Evolutionary conservation across 2,888 invertebrate genomes (phyloP), one percentile per base, ranked within the genome.

Genomic region (Hofmannophila pseudospretella): DNA sequence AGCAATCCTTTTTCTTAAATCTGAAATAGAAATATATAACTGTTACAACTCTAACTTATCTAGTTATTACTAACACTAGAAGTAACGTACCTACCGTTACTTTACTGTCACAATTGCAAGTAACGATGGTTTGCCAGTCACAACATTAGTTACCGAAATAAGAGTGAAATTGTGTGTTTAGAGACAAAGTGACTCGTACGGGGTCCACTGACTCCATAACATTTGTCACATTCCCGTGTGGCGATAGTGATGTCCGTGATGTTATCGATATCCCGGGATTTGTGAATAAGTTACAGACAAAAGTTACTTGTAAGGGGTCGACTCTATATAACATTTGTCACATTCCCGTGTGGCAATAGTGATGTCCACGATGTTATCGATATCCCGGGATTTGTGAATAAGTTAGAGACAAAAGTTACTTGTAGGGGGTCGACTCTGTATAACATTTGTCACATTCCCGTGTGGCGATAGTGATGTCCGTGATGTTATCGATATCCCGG

Each of bases 111-210:
- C n/a, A n/a, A n/a, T n/a, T n/a, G n/a, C n/a, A n/a, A n/a, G n/a
- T n/a, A n/a, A n/a, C n/a, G n/a, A n/a, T n/a, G n/a, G n/a, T n/a
- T n/a, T n/a, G n/a, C n/a, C n/a, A n/a, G 36, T 48, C 67, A 62
- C 49, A 32, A 60, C 76, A 78, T 78, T 74, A 67, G 69, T 66
- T 71, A 51, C 53, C 54, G 63, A 74, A 79, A 82, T 81, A 74
- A 76, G 75, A 80, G 68, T 81, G 77, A 79, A 82, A 84, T 84
- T 70, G 81, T 67, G 72, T 81, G 81, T 77, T 78, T 79, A 71
- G 72, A 76, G 67, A 73, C 71, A 67, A 59, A 69, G 67, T 54
- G 69, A 59, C 57, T 47, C 53, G 55, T 54, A 51, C 55, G 42
- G 56, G 62, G 50, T 59, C 59, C 65, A 60, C 62, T 64, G 63